These are phyloP conservation scores for Ploceus nigricollis DNA, from an alignment of 2,113 vertebrate genomes.

Conservation along the genomic window DNA sequence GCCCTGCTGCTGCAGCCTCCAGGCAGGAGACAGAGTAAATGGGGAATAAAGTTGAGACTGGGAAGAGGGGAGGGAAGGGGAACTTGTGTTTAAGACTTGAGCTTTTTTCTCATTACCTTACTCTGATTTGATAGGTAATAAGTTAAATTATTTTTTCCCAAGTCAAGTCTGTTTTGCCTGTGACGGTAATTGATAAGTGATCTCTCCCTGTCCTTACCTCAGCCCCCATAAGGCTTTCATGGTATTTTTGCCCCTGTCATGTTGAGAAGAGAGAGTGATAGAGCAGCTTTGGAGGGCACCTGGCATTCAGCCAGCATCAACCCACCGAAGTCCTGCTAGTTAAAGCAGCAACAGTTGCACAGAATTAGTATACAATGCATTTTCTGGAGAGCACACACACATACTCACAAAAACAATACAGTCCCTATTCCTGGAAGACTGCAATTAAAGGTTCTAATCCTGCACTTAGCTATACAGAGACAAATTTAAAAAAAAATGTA, in stretches of 20 bases:
- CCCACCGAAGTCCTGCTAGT: background rate
- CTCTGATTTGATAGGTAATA: background rate
- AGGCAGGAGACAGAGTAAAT: background rate
- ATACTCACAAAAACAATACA: accelerated
- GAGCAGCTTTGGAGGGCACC: background rate
- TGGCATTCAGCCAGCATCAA: background rate
- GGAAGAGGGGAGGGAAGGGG: background rate
- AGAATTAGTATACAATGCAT: background rate
- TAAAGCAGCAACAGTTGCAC: background rate
- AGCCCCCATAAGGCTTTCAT: background rate
- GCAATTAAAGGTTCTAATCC: background rate
- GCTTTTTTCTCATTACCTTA: background rate
- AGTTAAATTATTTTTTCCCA: background rate
- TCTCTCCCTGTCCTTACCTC: background rate
- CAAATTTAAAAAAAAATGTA: background rate
- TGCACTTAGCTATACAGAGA: background rate
- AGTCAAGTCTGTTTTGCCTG: background rate
- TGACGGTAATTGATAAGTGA: background rate
- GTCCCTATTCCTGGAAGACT: background rate
- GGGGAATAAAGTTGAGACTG: background rate
- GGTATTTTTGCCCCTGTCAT: background rate
- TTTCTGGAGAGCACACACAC: background rate
- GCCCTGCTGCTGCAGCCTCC: background rate
- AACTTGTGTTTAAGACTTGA: background rate
- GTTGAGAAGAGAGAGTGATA: background rate